Conservation (phyloP, 2,797 vertebrate genomes). For the Triplophysa bombifrons region DNA sequence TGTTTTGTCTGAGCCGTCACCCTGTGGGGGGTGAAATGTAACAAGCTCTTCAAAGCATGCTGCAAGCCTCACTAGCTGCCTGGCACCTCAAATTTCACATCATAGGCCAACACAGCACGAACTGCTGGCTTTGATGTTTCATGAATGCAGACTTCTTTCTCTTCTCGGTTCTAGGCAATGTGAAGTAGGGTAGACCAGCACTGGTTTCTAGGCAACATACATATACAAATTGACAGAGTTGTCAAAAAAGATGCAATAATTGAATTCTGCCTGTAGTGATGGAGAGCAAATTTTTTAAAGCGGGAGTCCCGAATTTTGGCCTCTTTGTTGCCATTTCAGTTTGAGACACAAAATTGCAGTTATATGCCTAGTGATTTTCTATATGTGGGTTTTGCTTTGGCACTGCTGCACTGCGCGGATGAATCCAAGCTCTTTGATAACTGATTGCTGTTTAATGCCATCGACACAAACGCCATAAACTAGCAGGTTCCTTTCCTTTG, state of each 20-base stretch:
- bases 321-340: too few species aligned
- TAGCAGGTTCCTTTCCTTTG: too few species aligned
- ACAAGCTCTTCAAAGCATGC: constrained; percentile 44
- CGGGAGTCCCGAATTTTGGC: too few species aligned
- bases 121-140: constrained; percentile 33
- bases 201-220: not conserved
- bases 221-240: not conserved
- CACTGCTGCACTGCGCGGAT: too few species aligned
- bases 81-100: constrained; percentile 55
- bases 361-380: too few species aligned
- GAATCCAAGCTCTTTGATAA: too few species aligned
- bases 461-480: too few species aligned
- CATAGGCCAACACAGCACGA: not conserved
- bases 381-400: too few species aligned
- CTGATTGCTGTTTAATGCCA: too few species aligned
- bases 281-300: not conserved
- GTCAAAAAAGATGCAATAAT: not conserved
- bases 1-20: constrained; percentile 24
- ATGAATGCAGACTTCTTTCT: constrained; percentile 6
- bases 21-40: constrained; percentile 52
- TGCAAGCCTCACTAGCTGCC: constrained; percentile 12
- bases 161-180: not conserved
- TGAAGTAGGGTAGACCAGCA: not conserved
- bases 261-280: not conserved
- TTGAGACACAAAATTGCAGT: too few species aligned